Percentiles rank a stretch among this genome's conserved stretches.
These are phyloP conservation scores for Thermophis baileyi DNA, from an alignment of 2,113 vertebrate species.

Conservation along the genomic window DNA sequence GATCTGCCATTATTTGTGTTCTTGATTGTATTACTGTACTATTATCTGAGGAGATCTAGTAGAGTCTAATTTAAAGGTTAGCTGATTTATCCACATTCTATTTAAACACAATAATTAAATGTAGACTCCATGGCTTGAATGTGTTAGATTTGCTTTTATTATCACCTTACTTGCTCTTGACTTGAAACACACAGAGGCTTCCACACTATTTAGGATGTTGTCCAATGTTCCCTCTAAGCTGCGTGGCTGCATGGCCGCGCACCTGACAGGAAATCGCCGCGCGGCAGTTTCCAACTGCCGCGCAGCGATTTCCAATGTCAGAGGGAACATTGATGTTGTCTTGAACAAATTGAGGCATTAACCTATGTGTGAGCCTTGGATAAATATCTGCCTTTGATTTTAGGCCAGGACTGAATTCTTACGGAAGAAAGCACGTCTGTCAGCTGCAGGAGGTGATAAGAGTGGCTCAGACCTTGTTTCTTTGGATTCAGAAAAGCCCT, in stretches of 20 bases:
- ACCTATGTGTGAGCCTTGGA: background rate
- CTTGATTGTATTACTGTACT: background rate
- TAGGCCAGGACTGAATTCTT: conserved; percentile 85
- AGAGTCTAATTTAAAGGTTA: background rate
- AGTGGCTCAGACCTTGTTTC: conserved; percentile 3
- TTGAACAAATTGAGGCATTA: background rate
- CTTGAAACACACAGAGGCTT: background rate
- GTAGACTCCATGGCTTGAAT: background rate
- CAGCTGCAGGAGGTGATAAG: conserved; percentile 19
- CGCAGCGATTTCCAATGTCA: too few relatives aligned
- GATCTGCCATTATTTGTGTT: background rate
- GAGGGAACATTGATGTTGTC: too few relatives aligned
- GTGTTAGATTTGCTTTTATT: background rate
- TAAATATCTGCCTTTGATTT: background rate
- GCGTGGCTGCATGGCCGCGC: too few relatives aligned
- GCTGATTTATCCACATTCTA: background rate
- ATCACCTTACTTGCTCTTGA: background rate
- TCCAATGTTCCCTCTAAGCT: too few relatives aligned
- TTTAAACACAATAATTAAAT: background rate
- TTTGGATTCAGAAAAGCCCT: background rate
- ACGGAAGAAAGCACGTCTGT: conserved; percentile 72
- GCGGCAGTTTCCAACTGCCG: too few relatives aligned
- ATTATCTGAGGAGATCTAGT: background rate
- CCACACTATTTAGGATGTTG: background rate
- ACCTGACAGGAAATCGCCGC: too few relatives aligned